Conservation (phyloP, 2,888 invertebrate genomes). For the Trichacis sp. region DNA sequence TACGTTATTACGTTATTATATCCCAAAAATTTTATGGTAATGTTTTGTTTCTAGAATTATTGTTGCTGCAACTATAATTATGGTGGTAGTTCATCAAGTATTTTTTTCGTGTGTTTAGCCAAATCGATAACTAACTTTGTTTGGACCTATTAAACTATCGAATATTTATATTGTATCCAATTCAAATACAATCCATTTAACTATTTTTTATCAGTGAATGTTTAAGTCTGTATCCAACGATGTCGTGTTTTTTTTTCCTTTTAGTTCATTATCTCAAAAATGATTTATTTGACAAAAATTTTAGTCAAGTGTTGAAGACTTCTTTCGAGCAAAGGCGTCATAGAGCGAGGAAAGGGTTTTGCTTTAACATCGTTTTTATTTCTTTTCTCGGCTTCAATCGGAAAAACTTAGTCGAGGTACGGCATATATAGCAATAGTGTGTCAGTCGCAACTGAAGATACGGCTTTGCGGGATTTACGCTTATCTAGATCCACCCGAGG, state of each 20-base stretch:
- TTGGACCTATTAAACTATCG: no score
- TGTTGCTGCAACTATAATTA: no score
- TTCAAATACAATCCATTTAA: no score
- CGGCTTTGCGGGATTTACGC: constrained; percentile 46
- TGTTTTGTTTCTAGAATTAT: no score
- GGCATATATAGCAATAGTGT: constrained; percentile 21
- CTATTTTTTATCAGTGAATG: no score
- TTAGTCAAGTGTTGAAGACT: constrained; percentile 30
- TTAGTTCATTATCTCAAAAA: constrained; percentile 40
- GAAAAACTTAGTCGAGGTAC: constrained; percentile 14
- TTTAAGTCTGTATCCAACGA: no score
- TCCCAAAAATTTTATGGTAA: no score
- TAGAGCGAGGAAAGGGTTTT: not conserved
- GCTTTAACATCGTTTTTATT: constrained; percentile 10
- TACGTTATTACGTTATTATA: no score
- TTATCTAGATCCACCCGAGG: constrained; percentile 45
- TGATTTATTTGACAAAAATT: constrained; percentile 51
- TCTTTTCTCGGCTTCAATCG: constrained; percentile 7
- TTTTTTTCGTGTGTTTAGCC: no score
- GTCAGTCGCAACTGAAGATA: constrained; percentile 38
- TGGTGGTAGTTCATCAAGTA: no score
- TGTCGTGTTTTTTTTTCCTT: constrained; percentile 10
- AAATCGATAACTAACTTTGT: no score
- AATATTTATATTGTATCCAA: no score
- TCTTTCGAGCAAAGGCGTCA: not conserved